Evolutionary conservation across 2,797 vertebrate genomes (phyloP), one percentile per base, ranked within the genome.

Genomic region (Myripristis jacobus): DNA sequence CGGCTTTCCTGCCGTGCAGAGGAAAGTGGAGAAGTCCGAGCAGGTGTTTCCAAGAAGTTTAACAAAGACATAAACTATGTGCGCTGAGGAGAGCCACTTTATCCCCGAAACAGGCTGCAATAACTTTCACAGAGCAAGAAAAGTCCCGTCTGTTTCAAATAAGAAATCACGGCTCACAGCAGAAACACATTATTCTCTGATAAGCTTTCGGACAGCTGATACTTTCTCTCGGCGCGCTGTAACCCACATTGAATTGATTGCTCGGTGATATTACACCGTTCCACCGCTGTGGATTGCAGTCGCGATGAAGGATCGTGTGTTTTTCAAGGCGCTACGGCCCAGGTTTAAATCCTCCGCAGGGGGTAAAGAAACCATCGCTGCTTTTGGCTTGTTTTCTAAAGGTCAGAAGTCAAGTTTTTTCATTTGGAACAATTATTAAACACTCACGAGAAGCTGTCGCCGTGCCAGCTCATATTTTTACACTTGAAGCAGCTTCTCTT

Each of bases 31-130:
- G 85, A 82, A 79, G 73, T 73, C 81, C 79, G 80, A 87, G 88
- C 92, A 92, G 90, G 92, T 94, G 92, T 89, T 93, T 90, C 87
- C 87, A 91, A 85, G 75, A 83, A 73, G 71, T 87, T 90, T 80
- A 87, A 90, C 79, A 88, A 88, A 90, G 82, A 86, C 67, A 84
- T 76, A 84, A 89, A 89, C 31, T 80, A 83, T 87, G 69, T 75
- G 54, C 11, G 8, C 48, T 43, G 64, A 67, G 59, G 55, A 84
- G 74, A 75, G 61, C 15, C 34, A 48, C 75, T 86, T 79, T 64
- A 78, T 75, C n/a, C 53, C 66, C 21, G 46, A 77, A 79, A 81
- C 81, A 77, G 22, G 44, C 73, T 51, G 61, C 66, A 65, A 66
- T 59, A 77, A 79, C 60, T 75, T 53, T 62, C 66, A 69, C 60